Evolutionary conservation across 2,797 vertebrate species (phyloP), one percentile per base, ranked within the genome.

Genomic region (Scarus forsteni): DNA sequence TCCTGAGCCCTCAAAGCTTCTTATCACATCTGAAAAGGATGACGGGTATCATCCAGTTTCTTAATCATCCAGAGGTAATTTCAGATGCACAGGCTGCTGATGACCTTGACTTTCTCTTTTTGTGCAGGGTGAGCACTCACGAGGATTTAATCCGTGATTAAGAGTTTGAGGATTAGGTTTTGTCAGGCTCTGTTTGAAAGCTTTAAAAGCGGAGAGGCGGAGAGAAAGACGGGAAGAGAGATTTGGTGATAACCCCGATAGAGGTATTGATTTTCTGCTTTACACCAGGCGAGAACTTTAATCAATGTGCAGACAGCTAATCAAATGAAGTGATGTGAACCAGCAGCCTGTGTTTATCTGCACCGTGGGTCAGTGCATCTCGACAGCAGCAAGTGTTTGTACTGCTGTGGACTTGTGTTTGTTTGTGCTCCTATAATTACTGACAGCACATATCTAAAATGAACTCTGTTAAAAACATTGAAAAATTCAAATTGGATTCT

Each of bases 191-290:
- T 66, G 61, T 79, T 81, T 75, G 73, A 86, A 81, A 76, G 75
- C 68, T 85, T 79, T 72, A 60, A 70, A 58, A 82, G 61, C 66
- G 44, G 56, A 59, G 70, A 61, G 64, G 7, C 10, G 49, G 48
- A 12, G 40, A 14, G 57, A 45, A 10, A 43, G 60, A 7, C 27
- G 27, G 15, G 60, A 19, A 44, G 71, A 18, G 63, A 79, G 80
- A 80, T 88, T 70, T 84, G 75, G 66, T 60, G 85, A 87, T 86
- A 82, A 73, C 67, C 78, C 51, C 4, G 13, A 67, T 15, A 43
- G 74, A 75, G 66, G 39, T 70, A 82, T 85, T 81, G 85, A 90
- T 90, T 82, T 73, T 53, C 65, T 61, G 81, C 74, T 81, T 75
- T 80, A 80, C 81, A 78, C 73, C 36, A 75, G 80, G 81, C 10